A percentile compares a stretch with the other conserved stretches of the same genome.
Conservation (phyloP, 2,113 vertebrate genomes). For the Zosterops lateralis region DNA sequence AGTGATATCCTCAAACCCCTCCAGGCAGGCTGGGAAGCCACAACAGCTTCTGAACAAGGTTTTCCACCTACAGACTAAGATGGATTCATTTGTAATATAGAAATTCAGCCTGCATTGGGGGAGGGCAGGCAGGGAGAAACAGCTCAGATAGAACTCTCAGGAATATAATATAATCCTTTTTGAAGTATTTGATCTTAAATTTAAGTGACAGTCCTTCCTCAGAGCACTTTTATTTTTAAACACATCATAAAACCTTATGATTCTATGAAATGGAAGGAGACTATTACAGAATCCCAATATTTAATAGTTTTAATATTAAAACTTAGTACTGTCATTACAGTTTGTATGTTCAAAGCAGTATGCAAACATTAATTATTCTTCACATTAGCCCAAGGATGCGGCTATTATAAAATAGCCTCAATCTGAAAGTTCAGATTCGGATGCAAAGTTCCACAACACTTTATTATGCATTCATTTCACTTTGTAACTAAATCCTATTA, state of each 20-base stretch:
- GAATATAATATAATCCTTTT: background rate
- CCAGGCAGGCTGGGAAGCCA: background rate
- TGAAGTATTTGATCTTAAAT: slow-evolving; percentile 35
- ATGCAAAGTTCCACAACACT: background rate
- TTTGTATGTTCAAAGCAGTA: background rate
- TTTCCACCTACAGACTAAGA: background rate
- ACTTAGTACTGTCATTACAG: background rate
- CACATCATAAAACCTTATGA: background rate
- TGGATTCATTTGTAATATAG: background rate
- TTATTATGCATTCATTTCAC: background rate
- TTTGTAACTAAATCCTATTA: background rate
- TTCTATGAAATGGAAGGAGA: background rate
- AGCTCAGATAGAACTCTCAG: background rate
- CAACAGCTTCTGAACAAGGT: background rate
- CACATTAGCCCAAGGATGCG: background rate
- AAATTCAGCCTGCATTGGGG: background rate
- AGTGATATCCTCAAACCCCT: background rate
- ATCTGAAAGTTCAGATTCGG: background rate
- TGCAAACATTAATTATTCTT: slow-evolving; percentile 12
- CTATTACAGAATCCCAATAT: background rate
- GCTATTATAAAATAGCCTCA: background rate
- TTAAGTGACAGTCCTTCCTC: slow-evolving; percentile 26
- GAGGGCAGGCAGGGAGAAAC: background rate
- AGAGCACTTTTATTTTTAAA: slow-evolving; percentile 44
- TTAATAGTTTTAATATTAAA: slow-evolving; percentile 34